A percentile compares a stretch with the other conserved stretches of the same genome.
Evolutionary conservation across 2,888 invertebrate species (phyloP).

Genomic region (Embidobia sp.): DNA sequence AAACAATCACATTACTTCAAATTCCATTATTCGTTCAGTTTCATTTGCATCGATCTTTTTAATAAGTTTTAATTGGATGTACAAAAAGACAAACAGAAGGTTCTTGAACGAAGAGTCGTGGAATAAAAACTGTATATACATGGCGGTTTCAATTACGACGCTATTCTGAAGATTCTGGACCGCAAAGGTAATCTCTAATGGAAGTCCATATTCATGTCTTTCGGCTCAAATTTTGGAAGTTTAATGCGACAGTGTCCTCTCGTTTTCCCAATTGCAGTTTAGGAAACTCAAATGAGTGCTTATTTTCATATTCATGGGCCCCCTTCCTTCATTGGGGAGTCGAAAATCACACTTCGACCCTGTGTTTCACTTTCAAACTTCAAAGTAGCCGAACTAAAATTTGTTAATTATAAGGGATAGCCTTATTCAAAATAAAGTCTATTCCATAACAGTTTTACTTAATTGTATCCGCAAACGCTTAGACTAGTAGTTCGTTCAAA

Average conservation of each 20-base stretch:
- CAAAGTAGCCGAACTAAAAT: conserved; percentile 4
- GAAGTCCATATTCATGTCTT: conserved; percentile 43
- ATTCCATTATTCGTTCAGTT: too few relatives aligned
- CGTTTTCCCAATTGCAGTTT: conserved; percentile 47
- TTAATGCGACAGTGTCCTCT: conserved; percentile 34
- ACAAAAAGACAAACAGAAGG: too few relatives aligned
- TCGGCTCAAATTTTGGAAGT: conserved; percentile 49
- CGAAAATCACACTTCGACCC: conserved; percentile 10
- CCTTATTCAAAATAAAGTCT: neutral
- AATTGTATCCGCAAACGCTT: too few relatives aligned
- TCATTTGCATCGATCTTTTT: too few relatives aligned
- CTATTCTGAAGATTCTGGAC: conserved; percentile 17
- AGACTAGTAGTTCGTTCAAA: too few relatives aligned
- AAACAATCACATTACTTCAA: too few relatives aligned
- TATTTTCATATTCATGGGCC: conserved; percentile 54
- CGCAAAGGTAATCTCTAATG: conserved; percentile 24
- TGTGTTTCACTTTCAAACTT: conserved; percentile 22
- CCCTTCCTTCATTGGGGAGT: conserved; percentile 9
- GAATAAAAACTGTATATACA: too few relatives aligned
- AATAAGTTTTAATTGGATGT: too few relatives aligned
- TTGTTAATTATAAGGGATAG: conserved; percentile 19
- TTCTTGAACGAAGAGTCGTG: too few relatives aligned
- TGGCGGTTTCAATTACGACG: neutral
- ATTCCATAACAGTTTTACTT: too few relatives aligned
- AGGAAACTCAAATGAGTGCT: conserved; percentile 46